phyloP scores from a whole-genome alignment of 2,888 invertebrate genomes.

The Sialis fuliginosa region DNA sequence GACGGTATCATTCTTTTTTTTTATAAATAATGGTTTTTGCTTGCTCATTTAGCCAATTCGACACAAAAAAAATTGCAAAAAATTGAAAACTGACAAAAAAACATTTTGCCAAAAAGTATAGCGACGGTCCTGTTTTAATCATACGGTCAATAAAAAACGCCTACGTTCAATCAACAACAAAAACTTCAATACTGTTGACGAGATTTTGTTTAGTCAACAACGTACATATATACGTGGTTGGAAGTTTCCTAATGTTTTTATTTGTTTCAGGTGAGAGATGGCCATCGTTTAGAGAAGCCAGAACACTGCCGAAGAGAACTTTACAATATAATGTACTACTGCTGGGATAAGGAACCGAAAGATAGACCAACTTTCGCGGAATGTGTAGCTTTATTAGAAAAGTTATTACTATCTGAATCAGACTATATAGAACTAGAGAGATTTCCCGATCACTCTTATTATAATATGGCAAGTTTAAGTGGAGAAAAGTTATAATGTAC shows the following conservation, averaged over 20 bases:
- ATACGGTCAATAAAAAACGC: too few species aligned
- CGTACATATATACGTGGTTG: too few species aligned
- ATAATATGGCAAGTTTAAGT: conserved; percentile 68
- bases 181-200: too few species aligned
- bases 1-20: too few species aligned
- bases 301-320: conserved; percentile 84
- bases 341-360: conserved; percentile 79
- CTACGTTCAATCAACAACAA: too few species aligned
- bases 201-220: too few species aligned
- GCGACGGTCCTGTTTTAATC: too few species aligned
- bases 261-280: conserved; percentile 57
- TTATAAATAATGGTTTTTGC: too few species aligned
- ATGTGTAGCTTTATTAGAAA: conserved; percentile 63
- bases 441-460: conserved; percentile 86
- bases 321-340: conserved; percentile 90
- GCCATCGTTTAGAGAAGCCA: conserved; percentile 79
- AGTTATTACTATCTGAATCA: conserved; percentile 71
- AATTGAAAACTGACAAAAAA: too few species aligned
- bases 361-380: conserved; percentile 72
- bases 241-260: not conserved
- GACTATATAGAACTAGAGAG: conserved; percentile 86
- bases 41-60: too few species aligned
- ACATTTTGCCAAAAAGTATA: too few species aligned
- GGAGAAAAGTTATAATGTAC: conserved; percentile 52
- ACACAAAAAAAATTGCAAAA: too few species aligned